phyloP scores from a whole-genome alignment of 1,140 invertebrate species.

The Lucilia cuprina region DNA sequence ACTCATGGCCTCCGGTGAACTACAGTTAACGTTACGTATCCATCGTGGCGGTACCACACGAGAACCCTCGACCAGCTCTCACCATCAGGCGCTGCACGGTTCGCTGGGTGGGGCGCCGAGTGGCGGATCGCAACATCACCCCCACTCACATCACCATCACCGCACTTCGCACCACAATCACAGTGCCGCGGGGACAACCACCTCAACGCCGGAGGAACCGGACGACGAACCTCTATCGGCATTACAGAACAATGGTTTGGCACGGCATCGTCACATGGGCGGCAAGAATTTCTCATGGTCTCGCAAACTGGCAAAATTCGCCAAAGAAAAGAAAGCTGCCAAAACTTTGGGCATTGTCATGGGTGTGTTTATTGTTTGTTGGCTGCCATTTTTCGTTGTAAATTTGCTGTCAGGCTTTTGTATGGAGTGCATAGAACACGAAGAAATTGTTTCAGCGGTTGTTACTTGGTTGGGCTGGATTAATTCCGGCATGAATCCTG shows the following conservation, averaged over 20 bases:
- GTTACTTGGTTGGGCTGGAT: constrained; percentile 99
- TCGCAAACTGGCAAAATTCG: constrained; percentile 89
- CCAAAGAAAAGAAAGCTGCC: constrained; percentile 95
- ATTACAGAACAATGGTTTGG: constrained; percentile 76
- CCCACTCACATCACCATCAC: constrained; percentile 56
- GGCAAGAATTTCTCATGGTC: constrained; percentile 88
- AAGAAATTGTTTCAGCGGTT: constrained; percentile 88
- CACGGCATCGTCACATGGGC: constrained; percentile 64
- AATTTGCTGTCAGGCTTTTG: constrained; percentile 93
- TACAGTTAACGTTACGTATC: constrained; percentile 86
- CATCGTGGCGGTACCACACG: constrained; percentile 83
- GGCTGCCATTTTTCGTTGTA: constrained; percentile 98
- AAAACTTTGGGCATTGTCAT: constrained; percentile 94
- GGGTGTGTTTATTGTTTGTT: constrained; percentile 98
- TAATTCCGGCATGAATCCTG: constrained; percentile 97
- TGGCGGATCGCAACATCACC: constrained; percentile 52
- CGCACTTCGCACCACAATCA: constrained; percentile 54
- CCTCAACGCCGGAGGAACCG: constrained; percentile 71
- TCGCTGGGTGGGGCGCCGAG: constrained; percentile 43
- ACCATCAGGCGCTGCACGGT: constrained; percentile 47
- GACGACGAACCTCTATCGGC: constrained; percentile 77
- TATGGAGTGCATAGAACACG: constrained; percentile 83
- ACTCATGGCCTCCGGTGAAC: constrained; percentile 79
- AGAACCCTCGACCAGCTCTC: constrained; percentile 59
- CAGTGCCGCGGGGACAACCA: constrained; percentile 64